Evolutionary conservation across 2,113 vertebrate genomes (phyloP).

Genomic region (Physeter macrocephalus): DNA sequence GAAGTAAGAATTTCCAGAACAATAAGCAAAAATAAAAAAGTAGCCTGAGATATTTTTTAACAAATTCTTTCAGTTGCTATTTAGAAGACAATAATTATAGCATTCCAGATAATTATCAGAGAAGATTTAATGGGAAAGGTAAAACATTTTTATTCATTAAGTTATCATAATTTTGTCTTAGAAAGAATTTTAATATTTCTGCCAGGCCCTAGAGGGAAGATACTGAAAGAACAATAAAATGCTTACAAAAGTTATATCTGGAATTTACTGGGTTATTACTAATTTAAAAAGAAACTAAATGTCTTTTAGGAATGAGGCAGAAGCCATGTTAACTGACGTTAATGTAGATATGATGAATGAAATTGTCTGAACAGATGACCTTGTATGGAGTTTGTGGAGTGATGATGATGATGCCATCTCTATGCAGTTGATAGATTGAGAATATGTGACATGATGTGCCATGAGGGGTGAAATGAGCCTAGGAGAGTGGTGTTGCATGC

Average conservation of each 20-base stretch:
- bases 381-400: background rate
- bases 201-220: background rate
- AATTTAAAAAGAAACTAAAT: slow-evolving; percentile 13
- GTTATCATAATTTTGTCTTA: slow-evolving; percentile 49
- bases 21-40: slow-evolving; percentile 2
- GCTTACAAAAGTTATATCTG: background rate
- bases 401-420: background rate
- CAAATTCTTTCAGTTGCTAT: slow-evolving; percentile 10
- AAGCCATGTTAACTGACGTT: slow-evolving; percentile 32
- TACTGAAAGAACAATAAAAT: slow-evolving; percentile 30
- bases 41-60: slow-evolving; percentile 22
- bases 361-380: background rate
- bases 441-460: background rate
- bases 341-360: slow-evolving; percentile 3
- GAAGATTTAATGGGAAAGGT: slow-evolving; percentile 31
- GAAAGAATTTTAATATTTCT: slow-evolving; percentile 47
- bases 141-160: slow-evolving; percentile 32
- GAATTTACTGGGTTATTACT: slow-evolving; percentile 18
- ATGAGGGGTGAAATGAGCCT: background rate
- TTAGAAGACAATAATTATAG: slow-evolving; percentile 31
- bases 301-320: slow-evolving; percentile 8
- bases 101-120: slow-evolving; percentile 47
- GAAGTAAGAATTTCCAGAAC: background rate
- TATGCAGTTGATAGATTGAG: background rate
- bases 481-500: background rate